Percentiles rank a stretch among this genome's conserved stretches.
phyloP scores from a whole-genome alignment of 1,140 invertebrate species.

The Atta colombica region DNA sequence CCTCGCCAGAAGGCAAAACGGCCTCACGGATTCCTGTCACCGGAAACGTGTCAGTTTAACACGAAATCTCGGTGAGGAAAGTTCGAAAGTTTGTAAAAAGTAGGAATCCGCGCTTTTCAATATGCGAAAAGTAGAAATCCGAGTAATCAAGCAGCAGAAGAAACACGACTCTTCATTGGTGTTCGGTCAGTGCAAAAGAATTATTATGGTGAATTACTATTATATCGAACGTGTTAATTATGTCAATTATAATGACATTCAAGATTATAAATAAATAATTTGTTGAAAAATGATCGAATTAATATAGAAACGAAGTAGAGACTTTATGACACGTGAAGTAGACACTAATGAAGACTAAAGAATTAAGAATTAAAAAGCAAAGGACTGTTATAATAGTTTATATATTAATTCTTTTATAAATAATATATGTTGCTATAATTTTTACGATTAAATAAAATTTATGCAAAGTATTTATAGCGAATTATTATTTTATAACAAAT shows the following conservation, averaged over 20 bases:
- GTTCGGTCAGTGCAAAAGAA: slow-evolving; percentile 37
- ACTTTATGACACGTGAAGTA: no score
- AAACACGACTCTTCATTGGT: slow-evolving; percentile 25
- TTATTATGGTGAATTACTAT: background rate
- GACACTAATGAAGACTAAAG: background rate
- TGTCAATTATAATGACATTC: background rate
- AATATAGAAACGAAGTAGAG: no score
- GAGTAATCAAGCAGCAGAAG: background rate
- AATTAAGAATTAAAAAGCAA: background rate
- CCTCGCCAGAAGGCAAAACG: slow-evolving; percentile 74
- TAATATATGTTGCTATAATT: background rate
- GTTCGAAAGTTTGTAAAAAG: slow-evolving; percentile 66
- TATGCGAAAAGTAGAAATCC: background rate
- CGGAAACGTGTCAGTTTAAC: slow-evolving; percentile 83
- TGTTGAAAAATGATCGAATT: background rate
- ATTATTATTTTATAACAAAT: background rate
- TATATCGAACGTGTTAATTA: slow-evolving; percentile 2
- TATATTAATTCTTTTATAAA: background rate
- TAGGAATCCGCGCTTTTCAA: slow-evolving; percentile 16
- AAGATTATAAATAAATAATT: slow-evolving; percentile 1
- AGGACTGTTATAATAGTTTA: background rate
- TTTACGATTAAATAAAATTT: background rate
- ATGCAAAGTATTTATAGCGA: background rate
- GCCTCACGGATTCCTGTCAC: slow-evolving; percentile 81
- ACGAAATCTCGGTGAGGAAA: slow-evolving; percentile 82